Evolutionary conservation across 2,113 vertebrate genomes (phyloP).

Genomic region (Columbina picui): DNA sequence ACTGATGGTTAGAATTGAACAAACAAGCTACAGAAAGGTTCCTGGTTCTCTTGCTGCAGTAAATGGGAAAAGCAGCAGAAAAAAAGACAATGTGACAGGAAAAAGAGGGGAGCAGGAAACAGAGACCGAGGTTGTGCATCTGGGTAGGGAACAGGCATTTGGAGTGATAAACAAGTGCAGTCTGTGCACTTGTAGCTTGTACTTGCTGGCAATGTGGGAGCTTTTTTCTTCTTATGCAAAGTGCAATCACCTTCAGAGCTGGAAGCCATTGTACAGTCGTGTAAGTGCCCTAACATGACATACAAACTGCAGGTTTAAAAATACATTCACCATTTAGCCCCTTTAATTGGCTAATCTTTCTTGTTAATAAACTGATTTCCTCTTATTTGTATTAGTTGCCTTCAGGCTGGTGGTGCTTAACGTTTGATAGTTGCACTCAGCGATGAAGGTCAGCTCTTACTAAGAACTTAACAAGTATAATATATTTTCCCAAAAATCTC

Average conservation of each 20-base stretch:
- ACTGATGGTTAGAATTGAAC: background rate
- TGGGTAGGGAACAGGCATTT: background rate
- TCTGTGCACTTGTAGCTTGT: background rate
- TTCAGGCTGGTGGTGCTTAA: background rate
- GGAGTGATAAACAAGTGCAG: background rate
- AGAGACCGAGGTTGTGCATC: background rate
- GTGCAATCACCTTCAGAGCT: background rate
- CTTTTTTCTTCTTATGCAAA: background rate
- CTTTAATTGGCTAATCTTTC: background rate
- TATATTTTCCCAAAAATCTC: background rate
- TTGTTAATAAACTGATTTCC: background rate
- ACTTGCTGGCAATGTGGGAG: background rate
- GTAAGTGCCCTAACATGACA: background rate
- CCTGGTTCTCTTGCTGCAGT: background rate
- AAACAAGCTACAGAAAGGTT: background rate
- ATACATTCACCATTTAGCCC: background rate
- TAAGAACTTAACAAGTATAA: background rate
- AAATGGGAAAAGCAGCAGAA: background rate
- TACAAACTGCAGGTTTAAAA: background rate
- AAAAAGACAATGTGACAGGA: background rate
- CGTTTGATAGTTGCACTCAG: background rate
- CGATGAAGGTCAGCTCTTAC: background rate
- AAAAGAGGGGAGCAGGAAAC: background rate
- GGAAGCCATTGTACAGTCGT: background rate
- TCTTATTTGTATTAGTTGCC: background rate